Evolutionary conservation across 2,888 invertebrate genomes (phyloP).

Genomic region (Ennomos erosarius): DNA sequence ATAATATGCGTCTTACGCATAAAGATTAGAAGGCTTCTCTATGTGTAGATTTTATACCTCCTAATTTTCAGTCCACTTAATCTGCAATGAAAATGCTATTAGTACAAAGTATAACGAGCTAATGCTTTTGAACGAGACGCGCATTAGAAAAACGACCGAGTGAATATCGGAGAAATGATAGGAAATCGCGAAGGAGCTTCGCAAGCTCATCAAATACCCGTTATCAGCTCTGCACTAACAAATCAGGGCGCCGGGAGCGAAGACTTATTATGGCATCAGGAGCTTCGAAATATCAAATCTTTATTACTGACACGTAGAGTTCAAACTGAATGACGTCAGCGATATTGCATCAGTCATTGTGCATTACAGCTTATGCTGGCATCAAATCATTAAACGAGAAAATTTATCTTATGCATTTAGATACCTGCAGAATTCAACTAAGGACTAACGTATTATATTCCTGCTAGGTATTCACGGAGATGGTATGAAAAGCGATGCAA

Average conservation of each 20-base stretch:
- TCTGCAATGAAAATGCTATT: neutral
- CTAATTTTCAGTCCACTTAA: too few species aligned
- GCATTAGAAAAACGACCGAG: constrained; percentile 22
- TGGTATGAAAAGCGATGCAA: constrained; percentile 59
- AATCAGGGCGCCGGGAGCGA: constrained; percentile 45
- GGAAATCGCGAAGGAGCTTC: constrained; percentile 42
- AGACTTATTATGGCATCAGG: constrained; percentile 41
- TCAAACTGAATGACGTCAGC: constrained; percentile 39
- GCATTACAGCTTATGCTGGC: constrained; percentile 55
- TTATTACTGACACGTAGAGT: constrained; percentile 39
- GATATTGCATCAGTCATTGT: constrained; percentile 38
- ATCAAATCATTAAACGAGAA: constrained; percentile 58
- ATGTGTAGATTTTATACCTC: too few species aligned
- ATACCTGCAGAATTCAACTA: constrained; percentile 38
- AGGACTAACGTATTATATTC: constrained; percentile 35
- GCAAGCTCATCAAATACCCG: constrained; percentile 67
- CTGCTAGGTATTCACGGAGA: constrained; percentile 1
- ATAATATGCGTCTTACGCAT: too few species aligned
- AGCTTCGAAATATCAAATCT: constrained; percentile 41
- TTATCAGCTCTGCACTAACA: constrained; percentile 61
- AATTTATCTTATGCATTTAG: constrained; percentile 48
- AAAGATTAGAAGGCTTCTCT: too few species aligned
- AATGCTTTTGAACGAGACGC: neutral
- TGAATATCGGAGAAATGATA: constrained; percentile 46
- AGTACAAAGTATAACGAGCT: neutral